Evolutionary conservation across 1,140 invertebrate genomes (phyloP).

Genomic region (Ips nitidus): DNA sequence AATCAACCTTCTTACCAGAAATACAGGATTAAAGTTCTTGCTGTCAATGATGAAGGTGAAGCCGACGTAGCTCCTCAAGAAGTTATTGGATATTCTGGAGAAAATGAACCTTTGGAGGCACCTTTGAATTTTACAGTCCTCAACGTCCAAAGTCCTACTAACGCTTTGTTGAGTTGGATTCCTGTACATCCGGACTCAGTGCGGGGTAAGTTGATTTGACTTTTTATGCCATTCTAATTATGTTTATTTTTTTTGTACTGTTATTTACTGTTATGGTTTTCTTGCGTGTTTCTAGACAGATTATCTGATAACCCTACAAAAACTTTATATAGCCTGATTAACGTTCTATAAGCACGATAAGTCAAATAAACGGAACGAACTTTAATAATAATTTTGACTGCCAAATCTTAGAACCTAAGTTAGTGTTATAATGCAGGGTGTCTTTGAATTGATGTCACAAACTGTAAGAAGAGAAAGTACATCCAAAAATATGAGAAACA

Average conservation of each 20-base stretch:
- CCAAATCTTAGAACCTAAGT: no score
- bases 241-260: not conserved
- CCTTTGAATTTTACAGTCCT: constrained; percentile 83
- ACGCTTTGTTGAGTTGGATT: constrained; percentile 82
- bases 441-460: no score
- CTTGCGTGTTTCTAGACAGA: no score
- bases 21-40: constrained; percentile 90
- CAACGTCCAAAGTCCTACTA: constrained; percentile 71
- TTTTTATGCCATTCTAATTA: not conserved
- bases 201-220: constrained; percentile 57
- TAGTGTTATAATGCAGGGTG: no score
- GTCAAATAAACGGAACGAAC: no score
- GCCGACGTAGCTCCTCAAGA: constrained; percentile 80
- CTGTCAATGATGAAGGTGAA: constrained; percentile 88
- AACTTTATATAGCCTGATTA: no score
- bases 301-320: no score
- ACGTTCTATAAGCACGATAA: no score
- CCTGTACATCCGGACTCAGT: constrained; percentile 75
- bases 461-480: no score
- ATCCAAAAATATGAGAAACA: no score
- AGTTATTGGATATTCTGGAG: constrained; percentile 90
- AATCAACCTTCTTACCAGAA: constrained; percentile 90
- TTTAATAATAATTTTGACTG: no score
- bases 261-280: no score
- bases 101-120: constrained; percentile 81